Percentiles rank a stretch among this genome's conserved stretches.
phyloP scores from a whole-genome alignment of 2,113 vertebrate species.

The Merops nubicus region DNA sequence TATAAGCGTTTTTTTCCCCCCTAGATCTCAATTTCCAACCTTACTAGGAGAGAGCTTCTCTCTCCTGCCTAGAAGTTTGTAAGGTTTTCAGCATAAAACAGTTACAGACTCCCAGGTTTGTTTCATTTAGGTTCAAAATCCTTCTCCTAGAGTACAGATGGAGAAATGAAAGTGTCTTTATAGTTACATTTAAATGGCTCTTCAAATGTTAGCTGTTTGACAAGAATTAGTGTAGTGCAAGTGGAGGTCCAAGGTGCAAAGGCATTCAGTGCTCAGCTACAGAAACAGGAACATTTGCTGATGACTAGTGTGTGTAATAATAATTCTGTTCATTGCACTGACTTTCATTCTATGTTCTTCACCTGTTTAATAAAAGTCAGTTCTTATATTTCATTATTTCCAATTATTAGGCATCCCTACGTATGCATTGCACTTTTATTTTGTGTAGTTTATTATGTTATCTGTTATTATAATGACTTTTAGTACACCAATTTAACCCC shows the following conservation, averaged over 20 bases:
- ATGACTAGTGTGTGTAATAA: not conserved
- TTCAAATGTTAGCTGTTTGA: not conserved
- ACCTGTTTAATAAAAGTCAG: not conserved
- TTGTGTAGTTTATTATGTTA: not conserved
- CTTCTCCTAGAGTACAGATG: not conserved
- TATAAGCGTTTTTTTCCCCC: not conserved
- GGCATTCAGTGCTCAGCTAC: conserved; percentile 2
- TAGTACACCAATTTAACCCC: not conserved
- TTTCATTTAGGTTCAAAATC: not conserved
- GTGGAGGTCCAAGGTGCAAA: conserved; percentile 33
- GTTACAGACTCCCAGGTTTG: not conserved
- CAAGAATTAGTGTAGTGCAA: not conserved
- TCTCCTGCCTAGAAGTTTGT: not conserved
- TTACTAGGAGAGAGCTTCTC: not conserved
- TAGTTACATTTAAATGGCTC: not conserved
- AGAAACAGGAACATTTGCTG: conserved; percentile 8
- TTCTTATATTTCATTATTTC: not conserved
- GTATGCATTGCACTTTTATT: not conserved
- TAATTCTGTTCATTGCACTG: not conserved
- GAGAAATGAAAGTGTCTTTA: not conserved
- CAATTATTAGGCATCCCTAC: not conserved
- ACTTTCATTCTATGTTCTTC: not conserved
- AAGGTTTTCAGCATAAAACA: not conserved
- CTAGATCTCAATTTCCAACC: not conserved
- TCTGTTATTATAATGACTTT: not conserved